Percentiles rank a stretch among this genome's conserved stretches.
Conservation (phyloP, 2,797 vertebrate genomes). For the Sebastes steindachneri region DNA sequence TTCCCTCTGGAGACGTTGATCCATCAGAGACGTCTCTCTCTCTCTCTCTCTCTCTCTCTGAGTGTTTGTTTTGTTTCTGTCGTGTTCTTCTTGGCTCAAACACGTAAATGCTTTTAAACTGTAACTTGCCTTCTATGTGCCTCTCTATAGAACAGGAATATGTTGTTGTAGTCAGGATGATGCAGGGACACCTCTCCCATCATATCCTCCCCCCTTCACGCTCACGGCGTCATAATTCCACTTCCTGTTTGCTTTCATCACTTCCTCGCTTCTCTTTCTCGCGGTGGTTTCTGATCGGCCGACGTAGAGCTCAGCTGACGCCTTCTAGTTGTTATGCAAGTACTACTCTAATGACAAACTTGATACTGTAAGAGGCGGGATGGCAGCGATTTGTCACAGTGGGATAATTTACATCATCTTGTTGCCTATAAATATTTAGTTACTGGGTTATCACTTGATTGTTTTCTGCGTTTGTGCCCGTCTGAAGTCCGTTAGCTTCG, state of each 20-base stretch:
- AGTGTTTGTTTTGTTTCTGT: conserved; percentile 33
- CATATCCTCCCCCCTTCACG: not conserved
- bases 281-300: not conserved
- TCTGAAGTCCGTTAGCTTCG: not conserved
- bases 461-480: not conserved
- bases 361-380: not conserved
- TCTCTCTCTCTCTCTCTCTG: too few relatives aligned
- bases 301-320: not conserved
- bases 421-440: not conserved
- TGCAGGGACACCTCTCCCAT: conserved; percentile 11
- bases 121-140: conserved; percentile 75
- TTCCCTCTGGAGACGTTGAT: conserved; percentile 64
- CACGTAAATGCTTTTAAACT: conserved; percentile 44
- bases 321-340: conserved; percentile 1
- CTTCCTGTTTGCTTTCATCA: not conserved
- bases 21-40: not conserved
- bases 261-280: not conserved
- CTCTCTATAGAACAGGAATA: conserved; percentile 55
- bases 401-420: not conserved
- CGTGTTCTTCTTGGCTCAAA: conserved; percentile 38
- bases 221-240: not conserved
- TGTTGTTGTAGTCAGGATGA: conserved; percentile 1
- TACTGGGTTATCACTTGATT: not conserved
- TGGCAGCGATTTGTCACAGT: not conserved
- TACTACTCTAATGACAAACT: conserved; percentile 20